Percentiles rank a stretch among this genome's conserved stretches.
These are phyloP conservation scores for Diachrysia chrysitis DNA, from an alignment of 2,888 invertebrate genomes.

Conservation along the genomic window DNA sequence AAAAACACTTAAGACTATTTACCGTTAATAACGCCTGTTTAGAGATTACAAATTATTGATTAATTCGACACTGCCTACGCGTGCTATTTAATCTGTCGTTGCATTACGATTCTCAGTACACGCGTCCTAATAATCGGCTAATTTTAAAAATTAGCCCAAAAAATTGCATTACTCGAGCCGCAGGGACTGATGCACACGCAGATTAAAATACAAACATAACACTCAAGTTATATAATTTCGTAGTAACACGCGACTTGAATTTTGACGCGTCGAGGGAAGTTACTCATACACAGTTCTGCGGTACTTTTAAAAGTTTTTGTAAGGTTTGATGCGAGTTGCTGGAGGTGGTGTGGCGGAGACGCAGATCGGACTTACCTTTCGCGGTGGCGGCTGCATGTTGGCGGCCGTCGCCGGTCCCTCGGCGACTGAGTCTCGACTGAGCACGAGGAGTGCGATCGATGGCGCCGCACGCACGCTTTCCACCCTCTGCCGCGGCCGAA, in stretches of 20 bases:
- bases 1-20: slow-evolving; percentile 25
- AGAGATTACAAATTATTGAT: slow-evolving; percentile 55
- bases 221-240: slow-evolving; percentile 57
- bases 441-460: slow-evolving; percentile 65
- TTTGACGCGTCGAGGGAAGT: slow-evolving; percentile 50
- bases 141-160: slow-evolving; percentile 5
- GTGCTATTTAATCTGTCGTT: slow-evolving; percentile 43
- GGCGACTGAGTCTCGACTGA: slow-evolving; percentile 39
- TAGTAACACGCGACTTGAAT: slow-evolving; percentile 46
- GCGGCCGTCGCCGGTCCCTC: slow-evolving; percentile 43
- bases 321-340: slow-evolving; percentile 10
- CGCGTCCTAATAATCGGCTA: neutral
- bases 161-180: slow-evolving; percentile 5
- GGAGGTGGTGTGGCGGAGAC: neutral
- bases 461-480: slow-evolving; percentile 67
- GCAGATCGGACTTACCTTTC: slow-evolving; percentile 91
- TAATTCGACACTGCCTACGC: slow-evolving; percentile 40
- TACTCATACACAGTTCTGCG: slow-evolving; percentile 44
- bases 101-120: slow-evolving; percentile 20
- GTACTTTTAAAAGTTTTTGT: slow-evolving; percentile 45
- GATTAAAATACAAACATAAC: slow-evolving; percentile 51
- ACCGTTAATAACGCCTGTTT: slow-evolving; percentile 44
- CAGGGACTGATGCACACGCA: slow-evolving; percentile 19
- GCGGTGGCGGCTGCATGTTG: slow-evolving; percentile 95
- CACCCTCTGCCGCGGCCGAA: slow-evolving; percentile 63